Conservation (phyloP, 2,797 vertebrate genomes). For the Hirundo rustica region DNA sequence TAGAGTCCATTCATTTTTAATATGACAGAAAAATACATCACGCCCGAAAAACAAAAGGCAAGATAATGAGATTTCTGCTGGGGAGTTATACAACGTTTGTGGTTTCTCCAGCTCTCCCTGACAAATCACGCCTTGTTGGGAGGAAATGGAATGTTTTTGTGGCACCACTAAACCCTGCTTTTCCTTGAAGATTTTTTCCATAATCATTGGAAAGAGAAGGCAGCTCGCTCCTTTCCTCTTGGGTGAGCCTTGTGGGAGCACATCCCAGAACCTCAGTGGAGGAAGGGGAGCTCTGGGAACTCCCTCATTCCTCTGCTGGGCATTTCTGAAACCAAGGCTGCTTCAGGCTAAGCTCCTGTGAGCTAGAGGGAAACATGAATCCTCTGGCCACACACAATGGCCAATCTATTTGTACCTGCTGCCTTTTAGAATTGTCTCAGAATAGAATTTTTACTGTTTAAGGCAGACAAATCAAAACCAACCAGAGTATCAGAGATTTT, state of each 20-base stretch:
- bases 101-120: not conserved
- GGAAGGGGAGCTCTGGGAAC: not conserved
- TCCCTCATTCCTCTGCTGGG: not conserved
- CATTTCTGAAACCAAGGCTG: not conserved
- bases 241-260: not conserved
- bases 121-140: not conserved
- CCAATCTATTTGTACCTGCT: not conserved
- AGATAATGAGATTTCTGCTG: slow-evolving; percentile 64
- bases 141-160: not conserved
- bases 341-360: not conserved
- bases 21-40: slow-evolving; percentile 70
- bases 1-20: slow-evolving; percentile 72
- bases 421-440: not conserved
- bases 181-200: not conserved
- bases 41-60: slow-evolving; percentile 52
- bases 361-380: not conserved
- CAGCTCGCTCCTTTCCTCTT: not conserved
- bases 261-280: not conserved
- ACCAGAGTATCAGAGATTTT: not conserved
- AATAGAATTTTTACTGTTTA: not conserved
- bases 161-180: not conserved
- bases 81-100: not conserved
- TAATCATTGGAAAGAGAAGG: not conserved
- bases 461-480: not conserved
- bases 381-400: not conserved